A percentile compares a stretch with the other conserved stretches of the same genome.
phyloP scores from a whole-genome alignment of 2,113 vertebrate species.

The Macroglossus sobrinus region DNA sequence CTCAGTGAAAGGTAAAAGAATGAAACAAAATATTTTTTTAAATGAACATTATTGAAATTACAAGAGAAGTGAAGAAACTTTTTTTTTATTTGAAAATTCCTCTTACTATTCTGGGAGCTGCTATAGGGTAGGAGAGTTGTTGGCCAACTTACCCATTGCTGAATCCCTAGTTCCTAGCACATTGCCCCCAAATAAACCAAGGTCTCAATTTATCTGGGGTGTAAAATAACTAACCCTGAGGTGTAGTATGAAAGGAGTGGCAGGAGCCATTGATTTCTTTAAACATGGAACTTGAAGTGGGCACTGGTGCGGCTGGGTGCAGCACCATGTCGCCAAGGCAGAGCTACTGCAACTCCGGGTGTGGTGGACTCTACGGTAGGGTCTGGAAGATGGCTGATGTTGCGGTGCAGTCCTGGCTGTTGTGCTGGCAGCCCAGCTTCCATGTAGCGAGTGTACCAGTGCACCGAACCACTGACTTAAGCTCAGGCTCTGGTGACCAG shows the following conservation, averaged over 20 bases:
- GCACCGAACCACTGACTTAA: too few relatives aligned
- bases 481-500: too few relatives aligned
- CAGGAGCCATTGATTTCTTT: background rate
- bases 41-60: background rate
- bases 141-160: background rate
- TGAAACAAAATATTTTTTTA: background rate
- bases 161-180: background rate
- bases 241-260: background rate
- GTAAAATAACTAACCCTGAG: background rate
- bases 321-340: too few relatives aligned
- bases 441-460: too few relatives aligned
- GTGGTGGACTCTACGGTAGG: too few relatives aligned
- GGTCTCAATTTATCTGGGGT: background rate
- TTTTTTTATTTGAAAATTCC: background rate
- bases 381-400: too few relatives aligned
- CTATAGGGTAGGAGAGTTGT: background rate
- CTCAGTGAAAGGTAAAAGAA: background rate
- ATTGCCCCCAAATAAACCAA: background rate
- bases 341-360: too few relatives aligned
- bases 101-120: background rate
- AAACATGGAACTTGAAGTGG: background rate
- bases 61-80: background rate
- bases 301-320: too few relatives aligned
- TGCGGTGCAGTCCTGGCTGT: too few relatives aligned
- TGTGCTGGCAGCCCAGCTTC: too few relatives aligned